Conservation (phyloP, 2,888 invertebrate species). For the Nomada ruficornis region DNA sequence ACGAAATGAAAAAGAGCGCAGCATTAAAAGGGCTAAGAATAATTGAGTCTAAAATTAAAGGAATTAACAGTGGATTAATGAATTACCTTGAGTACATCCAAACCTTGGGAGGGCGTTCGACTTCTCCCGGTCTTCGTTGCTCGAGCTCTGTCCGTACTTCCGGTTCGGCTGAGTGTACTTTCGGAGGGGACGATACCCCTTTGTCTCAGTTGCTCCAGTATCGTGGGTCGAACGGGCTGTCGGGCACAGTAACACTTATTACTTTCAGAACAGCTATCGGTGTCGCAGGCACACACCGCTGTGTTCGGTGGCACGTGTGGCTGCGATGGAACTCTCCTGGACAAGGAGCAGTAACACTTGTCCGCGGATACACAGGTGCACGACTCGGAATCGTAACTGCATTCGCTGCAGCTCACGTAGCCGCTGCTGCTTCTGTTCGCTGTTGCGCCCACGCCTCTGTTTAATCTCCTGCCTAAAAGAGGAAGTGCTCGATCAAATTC, state of each 20-base stretch:
- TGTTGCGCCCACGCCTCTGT: constrained; percentile 66
- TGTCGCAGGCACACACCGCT: constrained; percentile 91
- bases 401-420: constrained; percentile 95
- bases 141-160: constrained; percentile 75
- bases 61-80: too few species aligned
- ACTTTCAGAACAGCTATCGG: constrained; percentile 94
- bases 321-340: constrained; percentile 79
- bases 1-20: neutral
- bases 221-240: constrained; percentile 82
- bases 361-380: constrained; percentile 91
- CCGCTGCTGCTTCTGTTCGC: constrained; percentile 86
- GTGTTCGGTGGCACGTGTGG: constrained; percentile 82
- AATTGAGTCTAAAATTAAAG: too few species aligned
- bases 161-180: constrained; percentile 77
- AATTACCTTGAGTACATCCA: constrained; percentile 81
- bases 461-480: constrained; percentile 73
- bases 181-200: constrained; percentile 85
- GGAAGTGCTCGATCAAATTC: neutral
- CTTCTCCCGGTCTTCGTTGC: constrained; percentile 69
- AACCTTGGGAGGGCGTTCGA: constrained; percentile 79
- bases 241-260: constrained; percentile 93
- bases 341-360: constrained; percentile 93
- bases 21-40: too few species aligned
- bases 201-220: constrained; percentile 85
- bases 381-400: constrained; percentile 93